These are phyloP conservation scores for Tetanocera ferruginea DNA, from an alignment of 2,888 invertebrate species.

Conservation along the genomic window DNA sequence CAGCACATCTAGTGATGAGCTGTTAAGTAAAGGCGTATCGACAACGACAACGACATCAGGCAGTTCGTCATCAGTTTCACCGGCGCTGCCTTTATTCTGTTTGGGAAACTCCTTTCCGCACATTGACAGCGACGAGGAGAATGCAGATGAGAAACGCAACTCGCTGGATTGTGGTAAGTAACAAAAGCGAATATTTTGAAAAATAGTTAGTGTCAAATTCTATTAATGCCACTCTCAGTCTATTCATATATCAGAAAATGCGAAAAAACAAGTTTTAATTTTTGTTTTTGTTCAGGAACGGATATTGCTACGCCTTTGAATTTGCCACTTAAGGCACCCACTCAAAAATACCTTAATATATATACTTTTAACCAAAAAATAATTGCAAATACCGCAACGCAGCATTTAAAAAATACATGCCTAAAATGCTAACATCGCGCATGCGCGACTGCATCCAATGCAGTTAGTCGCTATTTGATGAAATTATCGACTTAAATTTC, in stretches of 20 bases:
- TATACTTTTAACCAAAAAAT: background rate
- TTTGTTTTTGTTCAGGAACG: background rate
- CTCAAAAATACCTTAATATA: background rate
- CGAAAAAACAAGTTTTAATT: background rate
- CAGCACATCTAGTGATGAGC: constrained; percentile 63
- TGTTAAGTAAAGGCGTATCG: constrained; percentile 41
- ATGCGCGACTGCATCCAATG: background rate
- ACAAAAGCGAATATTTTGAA: background rate
- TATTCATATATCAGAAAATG: no score
- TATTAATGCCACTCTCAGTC: no score
- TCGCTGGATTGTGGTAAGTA: constrained; percentile 51
- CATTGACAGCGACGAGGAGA: constrained; percentile 81
- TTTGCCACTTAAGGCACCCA: background rate
- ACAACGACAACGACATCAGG: constrained; percentile 43
- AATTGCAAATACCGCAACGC: background rate
- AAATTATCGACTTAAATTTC: constrained; percentile 38
- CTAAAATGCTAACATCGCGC: background rate
- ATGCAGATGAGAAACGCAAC: constrained; percentile 68
- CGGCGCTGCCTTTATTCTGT: constrained; percentile 74
- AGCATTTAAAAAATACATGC: background rate
- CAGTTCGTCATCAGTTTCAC: constrained; percentile 53
- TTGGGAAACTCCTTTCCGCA: constrained; percentile 79
- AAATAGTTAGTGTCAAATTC: background rate
- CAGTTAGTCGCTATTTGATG: constrained; percentile 2
- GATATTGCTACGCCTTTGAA: constrained; percentile 5